Conservation (phyloP, 2,888 invertebrate species). For the Caenorhabditis sp. region DNA sequence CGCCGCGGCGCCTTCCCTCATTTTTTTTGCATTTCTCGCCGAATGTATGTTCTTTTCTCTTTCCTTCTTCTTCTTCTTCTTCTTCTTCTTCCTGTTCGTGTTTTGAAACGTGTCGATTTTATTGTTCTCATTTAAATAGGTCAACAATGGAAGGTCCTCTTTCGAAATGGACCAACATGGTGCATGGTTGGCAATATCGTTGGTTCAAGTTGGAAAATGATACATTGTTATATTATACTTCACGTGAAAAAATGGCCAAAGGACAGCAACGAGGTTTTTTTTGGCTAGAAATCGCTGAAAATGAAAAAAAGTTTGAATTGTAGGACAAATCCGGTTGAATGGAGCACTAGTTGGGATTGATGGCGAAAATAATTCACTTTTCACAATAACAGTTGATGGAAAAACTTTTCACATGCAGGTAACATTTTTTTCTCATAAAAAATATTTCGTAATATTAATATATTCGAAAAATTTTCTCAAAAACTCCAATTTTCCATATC, state of each 20-base stretch:
- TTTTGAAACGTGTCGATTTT: background rate
- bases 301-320: background rate
- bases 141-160: conserved; percentile 82
- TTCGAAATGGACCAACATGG: conserved; percentile 96
- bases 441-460: background rate
- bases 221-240: conserved; percentile 92
- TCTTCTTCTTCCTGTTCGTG: background rate
- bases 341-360: conserved; percentile 98
- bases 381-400: conserved; percentile 97
- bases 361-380: conserved; percentile 94
- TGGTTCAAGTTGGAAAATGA: conserved; percentile 99
- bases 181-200: conserved; percentile 95
- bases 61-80: background rate
- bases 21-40: too few species aligned
- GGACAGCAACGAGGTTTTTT: conserved; percentile 77
- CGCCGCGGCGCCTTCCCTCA: too few species aligned
- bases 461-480: background rate
- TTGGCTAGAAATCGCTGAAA: background rate
- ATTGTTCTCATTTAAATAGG: background rate
- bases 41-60: conserved; percentile 8
- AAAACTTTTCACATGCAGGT: conserved; percentile 98
- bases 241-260: conserved; percentile 81
- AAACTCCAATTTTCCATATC: too few species aligned
- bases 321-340: conserved; percentile 88
- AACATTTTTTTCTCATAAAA: conserved; percentile 1